Conservation (phyloP, 1,140 invertebrate genomes). For the Lethrus apterus region DNA sequence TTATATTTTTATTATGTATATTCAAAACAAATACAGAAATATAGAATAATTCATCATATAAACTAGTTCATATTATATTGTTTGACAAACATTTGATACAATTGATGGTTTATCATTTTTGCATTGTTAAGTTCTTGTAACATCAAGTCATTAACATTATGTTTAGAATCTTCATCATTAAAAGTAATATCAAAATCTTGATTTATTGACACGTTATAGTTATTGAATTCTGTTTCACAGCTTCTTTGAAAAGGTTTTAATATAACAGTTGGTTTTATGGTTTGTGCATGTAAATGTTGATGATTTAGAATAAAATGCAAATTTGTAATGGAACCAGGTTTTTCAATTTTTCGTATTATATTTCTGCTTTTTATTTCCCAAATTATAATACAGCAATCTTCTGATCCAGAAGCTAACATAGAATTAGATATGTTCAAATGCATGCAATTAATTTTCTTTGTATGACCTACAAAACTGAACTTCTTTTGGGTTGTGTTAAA, state of each 20-base stretch:
- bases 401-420: slow-evolving; percentile 64
- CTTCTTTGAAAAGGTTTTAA: slow-evolving; percentile 28
- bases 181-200: no score
- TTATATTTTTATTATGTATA: no score
- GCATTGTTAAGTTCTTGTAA: no score
- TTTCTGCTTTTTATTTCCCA: slow-evolving; percentile 74
- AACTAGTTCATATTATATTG: no score
- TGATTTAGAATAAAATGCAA: slow-evolving; percentile 34
- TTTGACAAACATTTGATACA: no score
- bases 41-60: no score
- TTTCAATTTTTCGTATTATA: slow-evolving; percentile 47
- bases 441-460: slow-evolving; percentile 58
- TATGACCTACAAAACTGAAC: slow-evolving; percentile 53
- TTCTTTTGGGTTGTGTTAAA: slow-evolving; percentile 27
- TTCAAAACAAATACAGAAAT: no score
- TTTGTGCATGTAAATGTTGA: slow-evolving; percentile 28
- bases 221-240: slow-evolving; percentile 19
- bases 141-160: no score
- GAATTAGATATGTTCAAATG: slow-evolving; percentile 61
- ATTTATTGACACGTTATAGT: no score
- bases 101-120: no score
- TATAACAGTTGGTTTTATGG: slow-evolving; percentile 24
- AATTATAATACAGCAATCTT: slow-evolving; percentile 63
- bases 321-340: slow-evolving; percentile 68
- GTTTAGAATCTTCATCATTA: no score